Base-by-base conservation (phyloP, 2,113 vertebrate species). In the Rhea pennata region DNA sequence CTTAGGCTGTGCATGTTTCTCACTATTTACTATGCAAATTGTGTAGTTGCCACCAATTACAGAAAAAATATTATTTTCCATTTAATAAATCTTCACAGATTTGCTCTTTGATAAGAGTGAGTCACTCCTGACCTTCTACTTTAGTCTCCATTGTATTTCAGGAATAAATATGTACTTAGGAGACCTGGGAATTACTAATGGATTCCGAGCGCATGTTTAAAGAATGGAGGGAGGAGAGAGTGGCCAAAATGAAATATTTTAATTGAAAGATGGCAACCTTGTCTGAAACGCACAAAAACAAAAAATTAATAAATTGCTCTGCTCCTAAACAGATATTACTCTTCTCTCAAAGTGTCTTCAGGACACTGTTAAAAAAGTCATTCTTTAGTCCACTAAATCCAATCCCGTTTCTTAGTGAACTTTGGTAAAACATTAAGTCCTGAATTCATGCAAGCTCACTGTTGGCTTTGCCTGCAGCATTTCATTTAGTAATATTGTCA, bases 161-260 rank as follows among this genome's bases (percentile, higher is more conserved):
- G 78, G 54, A 94, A 91, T 31, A 88, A 70, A 64, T 42, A 20
- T 70, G 50, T 85, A 4, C 54, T 81, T 51, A 15, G 26, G 66
- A 86, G 24, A 80, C 42, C 13, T 65, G 40, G 72, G 36, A 88
- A 89, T 95, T 97, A 94, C 76, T 91, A 66, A 83, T 88, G 21
- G 14, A 39, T 85, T 95, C 20, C 20, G 84, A 20, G 42, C 84
- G 72, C n/a, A 94, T 39, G 76, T 56, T 71, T 69, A 65, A 82
- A 70, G 24, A 61, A 48, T 20, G 4, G 50, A 87, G 5, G 20
- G 39, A 74, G 33, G 16, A 17, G 5, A 10, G 5, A 84, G 6
- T 80, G 21, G 14, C 2, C 4, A 83, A 73, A 80, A 92, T 71
- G 1, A 61, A 27, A 51, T n/a, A 5, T 69, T 75, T 93, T 66